These are phyloP conservation scores for Caenorhabditis angaria DNA, from an alignment of 2,888 invertebrate genomes.

Conservation along the genomic window DNA sequence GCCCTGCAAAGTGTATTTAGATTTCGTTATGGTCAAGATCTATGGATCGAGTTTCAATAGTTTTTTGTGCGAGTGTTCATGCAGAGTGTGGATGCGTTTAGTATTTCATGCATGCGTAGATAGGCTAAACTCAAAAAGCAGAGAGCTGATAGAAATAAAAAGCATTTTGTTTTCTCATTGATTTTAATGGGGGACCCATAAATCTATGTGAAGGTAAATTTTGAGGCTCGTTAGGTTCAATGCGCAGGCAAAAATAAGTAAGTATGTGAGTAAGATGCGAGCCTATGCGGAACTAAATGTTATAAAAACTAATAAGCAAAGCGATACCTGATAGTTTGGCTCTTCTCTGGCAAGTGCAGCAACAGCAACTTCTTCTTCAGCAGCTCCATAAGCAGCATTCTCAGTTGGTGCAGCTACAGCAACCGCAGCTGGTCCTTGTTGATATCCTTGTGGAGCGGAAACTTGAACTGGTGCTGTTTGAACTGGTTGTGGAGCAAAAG, in stretches of 20 bases:
- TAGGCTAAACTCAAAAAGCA: neutral
- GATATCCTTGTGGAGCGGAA: conserved; percentile 14
- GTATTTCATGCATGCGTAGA: neutral
- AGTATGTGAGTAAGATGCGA: conserved; percentile 6
- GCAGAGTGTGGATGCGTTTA: conserved; percentile 14
- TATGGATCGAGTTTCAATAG: no score
- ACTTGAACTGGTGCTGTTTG: conserved; percentile 13
- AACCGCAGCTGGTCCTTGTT: conserved; percentile 11
- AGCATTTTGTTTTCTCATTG: no score
- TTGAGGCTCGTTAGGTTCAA: no score
- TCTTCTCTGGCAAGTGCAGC: conserved; percentile 34
- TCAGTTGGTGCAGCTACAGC: neutral
- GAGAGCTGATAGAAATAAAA: no score
- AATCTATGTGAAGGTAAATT: no score
- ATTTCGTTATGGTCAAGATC: no score
- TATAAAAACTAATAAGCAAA: conserved; percentile 6
- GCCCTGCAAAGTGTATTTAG: neutral
- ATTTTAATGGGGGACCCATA: no score
- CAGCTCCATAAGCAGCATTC: neutral
- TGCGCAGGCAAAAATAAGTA: conserved; percentile 27
- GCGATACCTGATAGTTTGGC: conserved; percentile 44
- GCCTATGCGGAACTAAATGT: conserved; percentile 5
- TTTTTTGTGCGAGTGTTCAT: conserved; percentile 10
- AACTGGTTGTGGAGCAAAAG: neutral
- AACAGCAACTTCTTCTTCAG: conserved; percentile 37